Percentiles rank a stretch among this genome's conserved stretches.
Conservation (phyloP, 2,888 invertebrate species). For the Tinea trinotella region DNA sequence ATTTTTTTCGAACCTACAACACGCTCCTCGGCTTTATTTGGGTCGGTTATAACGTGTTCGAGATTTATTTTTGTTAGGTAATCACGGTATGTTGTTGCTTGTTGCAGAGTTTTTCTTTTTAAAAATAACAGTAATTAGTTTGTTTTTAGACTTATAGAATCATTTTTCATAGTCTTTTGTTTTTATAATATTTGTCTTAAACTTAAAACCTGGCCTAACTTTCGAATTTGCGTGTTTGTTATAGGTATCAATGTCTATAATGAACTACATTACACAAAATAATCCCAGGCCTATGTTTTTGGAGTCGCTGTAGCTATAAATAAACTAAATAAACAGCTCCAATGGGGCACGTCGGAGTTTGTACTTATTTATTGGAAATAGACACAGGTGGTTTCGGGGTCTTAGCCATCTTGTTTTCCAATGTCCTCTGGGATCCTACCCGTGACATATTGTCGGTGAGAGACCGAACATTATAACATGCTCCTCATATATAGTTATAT, state of each 20-base stretch:
- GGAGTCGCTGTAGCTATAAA: slow-evolving; percentile 32
- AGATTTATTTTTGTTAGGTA: slow-evolving; percentile 27
- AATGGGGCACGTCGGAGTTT: slow-evolving; percentile 29
- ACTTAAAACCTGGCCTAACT: too few species aligned
- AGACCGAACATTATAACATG: slow-evolving; percentile 26
- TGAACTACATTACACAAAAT: too few species aligned
- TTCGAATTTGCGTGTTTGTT: too few species aligned
- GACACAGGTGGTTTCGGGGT: slow-evolving; percentile 39
- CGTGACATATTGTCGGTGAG: slow-evolving; percentile 41
- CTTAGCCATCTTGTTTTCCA: slow-evolving; percentile 45
- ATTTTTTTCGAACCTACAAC: slow-evolving; percentile 32
- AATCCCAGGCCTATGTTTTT: slow-evolving; percentile 15
- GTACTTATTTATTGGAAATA: slow-evolving; percentile 47
- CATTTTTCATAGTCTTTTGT: too few species aligned
- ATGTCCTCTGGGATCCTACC: slow-evolving; percentile 38
- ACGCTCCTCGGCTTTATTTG: not conserved
- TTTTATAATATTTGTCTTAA: too few species aligned
- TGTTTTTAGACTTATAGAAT: too few species aligned
- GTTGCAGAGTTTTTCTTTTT: not conserved
- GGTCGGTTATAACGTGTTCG: slow-evolving; percentile 26
- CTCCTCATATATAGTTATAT: not conserved
- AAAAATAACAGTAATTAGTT: not conserved
- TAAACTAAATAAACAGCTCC: slow-evolving; percentile 49
- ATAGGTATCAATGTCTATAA: too few species aligned
- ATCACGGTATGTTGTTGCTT: slow-evolving; percentile 4